Evolutionary conservation across 2,113 vertebrate genomes (phyloP), one percentile per base, ranked within the genome.

Genomic region (Sinocyclocheilus maitianheensis): DNA sequence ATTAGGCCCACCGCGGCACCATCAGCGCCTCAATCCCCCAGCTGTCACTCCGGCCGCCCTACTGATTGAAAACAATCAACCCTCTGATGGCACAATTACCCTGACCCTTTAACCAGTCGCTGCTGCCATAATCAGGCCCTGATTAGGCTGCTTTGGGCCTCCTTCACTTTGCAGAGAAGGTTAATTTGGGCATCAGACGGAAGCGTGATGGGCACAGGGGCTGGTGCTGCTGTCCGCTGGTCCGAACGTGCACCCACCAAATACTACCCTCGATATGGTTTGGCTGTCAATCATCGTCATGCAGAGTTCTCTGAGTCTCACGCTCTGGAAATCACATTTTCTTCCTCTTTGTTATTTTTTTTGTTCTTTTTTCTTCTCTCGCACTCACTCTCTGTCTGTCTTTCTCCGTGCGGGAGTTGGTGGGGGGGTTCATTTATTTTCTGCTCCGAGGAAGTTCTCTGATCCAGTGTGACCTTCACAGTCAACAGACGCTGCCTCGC

Each of bases 1-100:
- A 99, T 99, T 99, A 99, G 97, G 96, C 96, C 96, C 96, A 96
- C 96, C 95, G 96, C 95, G 93, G 96, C 96, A 98, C 97, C 97
- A 98, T 98, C 97, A 97, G 96, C 96, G 96, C 97, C 95, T 97
- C 98, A 97, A 97, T 98, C 97, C 97, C 96, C 86, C 96, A 97
- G 97, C 98, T 99, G 98, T 99, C 98, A 99, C 96, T 99, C 96
- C 95, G 96, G 96, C 95, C 95, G 96, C 95, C 96, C 96, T 96
- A 97, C 94, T 98, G 98, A 99, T 98, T 99, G 97, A 99, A 99
- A 99, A 98, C 98, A 99, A 99, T 99, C 97, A 99, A 96, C 96
- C 96, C 97, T 98, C 97, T 99, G 97, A 99, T 99, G 98, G 97
- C 97, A 98, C 97, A 99, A 98, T 99, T 99, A 98, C 97, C 96